Evolutionary conservation across 2,797 vertebrate species (phyloP), one percentile per base, ranked within the genome.

Genomic region (Chiropotes sagulatus): DNA sequence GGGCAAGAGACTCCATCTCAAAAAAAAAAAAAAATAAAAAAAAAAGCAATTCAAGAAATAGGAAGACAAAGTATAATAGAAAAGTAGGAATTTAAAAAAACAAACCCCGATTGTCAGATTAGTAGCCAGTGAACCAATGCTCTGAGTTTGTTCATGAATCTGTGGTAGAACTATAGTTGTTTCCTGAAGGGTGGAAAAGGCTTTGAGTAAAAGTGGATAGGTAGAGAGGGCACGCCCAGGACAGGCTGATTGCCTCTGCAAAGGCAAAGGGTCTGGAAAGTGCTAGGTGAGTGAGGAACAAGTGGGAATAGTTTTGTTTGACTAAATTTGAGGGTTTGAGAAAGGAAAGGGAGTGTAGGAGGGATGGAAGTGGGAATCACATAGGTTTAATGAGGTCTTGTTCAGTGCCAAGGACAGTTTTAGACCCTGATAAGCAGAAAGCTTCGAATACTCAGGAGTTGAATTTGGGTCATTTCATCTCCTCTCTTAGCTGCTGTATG

Each of bases 81-180:
- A 85, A 61, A 41, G 19, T 33, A 75, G 10, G 61, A 67, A 9
- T 67, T 61, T 7, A 0, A 30, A 64, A 86, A 88, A 30, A 67
- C 7, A 61, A 64, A n/a, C 7, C 61, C 61, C 46, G 52, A 82
- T 61, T 88, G n/a, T 88, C 79, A 75, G 72, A 70, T 52, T 57
- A 70, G 73, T 10, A 39, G 70, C 57, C 30, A 75, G 70, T 52
- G n/a, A 87, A 64, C 3, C 36, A 90, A 94, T 52, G 26, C n/a
- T 57, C 90, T 85, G 48, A 57, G 44, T 94, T 89, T 80, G 61
- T 70, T 86, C 87, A 97, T 83, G 78, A 84, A 46, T 67, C 70
- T 75, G 85, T 46, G n/a, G n/a, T 81, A 75, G 46, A 79, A 90
- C 19, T 58, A 30, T 30, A 78, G n/a, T 19, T 90, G 88, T 86